Conservation (phyloP, 2,888 invertebrate genomes). For the Cantharis rustica region DNA sequence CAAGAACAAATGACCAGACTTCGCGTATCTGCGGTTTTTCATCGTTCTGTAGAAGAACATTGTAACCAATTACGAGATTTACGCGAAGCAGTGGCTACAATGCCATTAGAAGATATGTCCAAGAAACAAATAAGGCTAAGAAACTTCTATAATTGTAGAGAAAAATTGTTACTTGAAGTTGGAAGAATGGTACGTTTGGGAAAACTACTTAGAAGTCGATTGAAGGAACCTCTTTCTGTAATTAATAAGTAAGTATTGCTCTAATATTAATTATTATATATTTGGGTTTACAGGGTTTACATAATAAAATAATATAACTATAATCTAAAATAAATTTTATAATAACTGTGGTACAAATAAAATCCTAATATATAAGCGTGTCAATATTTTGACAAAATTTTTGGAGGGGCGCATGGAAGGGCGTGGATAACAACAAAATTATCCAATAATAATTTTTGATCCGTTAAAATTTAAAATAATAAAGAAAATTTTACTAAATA, state of each 20-base stretch:
- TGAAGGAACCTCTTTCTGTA: conserved; percentile 65
- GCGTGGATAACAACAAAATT: no score
- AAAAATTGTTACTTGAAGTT: conserved; percentile 70
- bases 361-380: no score
- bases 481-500: no score
- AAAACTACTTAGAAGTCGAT: conserved; percentile 66
- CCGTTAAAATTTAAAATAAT: no score
- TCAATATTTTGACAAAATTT: no score
- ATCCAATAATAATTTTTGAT: no score
- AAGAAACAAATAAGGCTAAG: conserved; percentile 58
- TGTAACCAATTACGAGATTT: conserved; percentile 66
- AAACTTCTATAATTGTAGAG: conserved; percentile 64
- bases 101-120: conserved; percentile 55
- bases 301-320: no score
- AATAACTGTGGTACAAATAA: no score
- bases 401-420: no score
- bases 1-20: conserved; percentile 78
- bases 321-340: no score
- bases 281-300: no score
- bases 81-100: conserved; percentile 61
- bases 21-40: conserved; percentile 76
- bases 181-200: conserved; percentile 74
- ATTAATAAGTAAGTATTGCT: conserved; percentile 36
- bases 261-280: no score
- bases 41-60: conserved; percentile 70